These are phyloP conservation scores for Sporophila hypoxantha DNA, from an alignment of 2,113 vertebrate species.

Conservation along the genomic window DNA sequence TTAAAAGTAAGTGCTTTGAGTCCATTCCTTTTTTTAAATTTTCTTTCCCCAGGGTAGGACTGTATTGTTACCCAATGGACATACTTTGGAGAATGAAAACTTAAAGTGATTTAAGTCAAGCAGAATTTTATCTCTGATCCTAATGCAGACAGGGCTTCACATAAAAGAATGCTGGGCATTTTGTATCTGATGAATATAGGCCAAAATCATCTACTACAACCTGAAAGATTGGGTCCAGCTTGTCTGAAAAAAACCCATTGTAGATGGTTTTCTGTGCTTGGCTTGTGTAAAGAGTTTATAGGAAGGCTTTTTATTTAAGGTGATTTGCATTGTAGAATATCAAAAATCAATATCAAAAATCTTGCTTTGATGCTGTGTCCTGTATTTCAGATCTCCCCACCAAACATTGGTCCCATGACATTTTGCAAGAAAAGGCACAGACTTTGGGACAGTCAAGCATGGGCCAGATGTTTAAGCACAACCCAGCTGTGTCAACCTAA, in stretches of 20 bases:
- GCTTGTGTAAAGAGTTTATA: background rate
- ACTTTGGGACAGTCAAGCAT: background rate
- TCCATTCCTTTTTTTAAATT: background rate
- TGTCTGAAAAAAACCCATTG: background rate
- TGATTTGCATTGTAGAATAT: background rate
- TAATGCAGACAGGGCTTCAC: background rate
- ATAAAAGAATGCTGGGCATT: background rate
- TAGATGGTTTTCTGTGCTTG: background rate
- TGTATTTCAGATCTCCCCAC: background rate
- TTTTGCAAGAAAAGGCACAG: background rate
- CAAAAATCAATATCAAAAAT: background rate
- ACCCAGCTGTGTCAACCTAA: background rate
- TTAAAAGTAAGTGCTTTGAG: slow-evolving; percentile 76
- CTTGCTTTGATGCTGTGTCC: background rate
- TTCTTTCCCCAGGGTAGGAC: background rate
- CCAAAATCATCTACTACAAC: background rate
- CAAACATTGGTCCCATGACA: background rate
- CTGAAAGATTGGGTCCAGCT: background rate
- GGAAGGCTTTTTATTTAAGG: background rate
- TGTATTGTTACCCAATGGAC: background rate
- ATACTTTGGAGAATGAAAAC: background rate
- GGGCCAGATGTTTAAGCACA: background rate
- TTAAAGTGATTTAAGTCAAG: background rate
- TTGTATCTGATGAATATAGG: background rate
- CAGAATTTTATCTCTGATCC: background rate